Conservation (phyloP, 2,888 invertebrate genomes). For the Drosophila phalerata region DNA sequence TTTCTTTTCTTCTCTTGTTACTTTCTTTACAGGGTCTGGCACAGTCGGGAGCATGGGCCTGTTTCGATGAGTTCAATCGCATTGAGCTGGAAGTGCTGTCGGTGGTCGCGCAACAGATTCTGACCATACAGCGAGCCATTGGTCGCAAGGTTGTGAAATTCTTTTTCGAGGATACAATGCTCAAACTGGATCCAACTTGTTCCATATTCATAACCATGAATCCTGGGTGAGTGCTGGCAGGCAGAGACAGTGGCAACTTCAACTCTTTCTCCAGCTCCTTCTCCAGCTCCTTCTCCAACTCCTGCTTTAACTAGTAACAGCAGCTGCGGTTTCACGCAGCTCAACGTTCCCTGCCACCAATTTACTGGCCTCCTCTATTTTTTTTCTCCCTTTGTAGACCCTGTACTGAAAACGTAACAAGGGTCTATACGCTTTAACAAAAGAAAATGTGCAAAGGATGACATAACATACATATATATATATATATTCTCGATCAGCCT, state of each 20-base stretch:
- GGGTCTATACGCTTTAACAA: too few relatives aligned
- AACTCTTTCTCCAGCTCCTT: background rate
- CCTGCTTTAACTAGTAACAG: constrained; percentile 33
- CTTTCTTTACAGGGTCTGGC: constrained; percentile 90
- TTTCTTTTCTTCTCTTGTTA: constrained; percentile 16
- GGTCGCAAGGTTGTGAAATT: constrained; percentile 92
- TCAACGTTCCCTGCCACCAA: constrained; percentile 16
- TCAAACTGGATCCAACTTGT: constrained; percentile 95
- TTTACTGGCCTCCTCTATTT: constrained; percentile 3
- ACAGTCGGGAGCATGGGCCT: constrained; percentile 97
- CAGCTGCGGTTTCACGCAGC: constrained; percentile 78
- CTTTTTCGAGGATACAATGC: constrained; percentile 95
- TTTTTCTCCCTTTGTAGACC: background rate
- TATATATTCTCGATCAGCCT: too few relatives aligned
- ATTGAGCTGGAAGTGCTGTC: constrained; percentile 96
- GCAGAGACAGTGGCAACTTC: background rate
- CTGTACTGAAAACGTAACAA: background rate
- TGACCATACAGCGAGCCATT: constrained; percentile 95
- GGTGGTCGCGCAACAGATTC: constrained; percentile 97
- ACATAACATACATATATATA: too few relatives aligned
- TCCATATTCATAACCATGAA: constrained; percentile 98
- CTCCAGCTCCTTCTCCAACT: background rate
- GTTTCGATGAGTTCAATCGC: constrained; percentile 98
- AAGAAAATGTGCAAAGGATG: too few relatives aligned
- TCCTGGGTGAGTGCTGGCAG: constrained; percentile 89